These are phyloP conservation scores for Acestrorhynchus altus DNA, from an alignment of 2,797 vertebrate genomes.

Conservation along the genomic window DNA sequence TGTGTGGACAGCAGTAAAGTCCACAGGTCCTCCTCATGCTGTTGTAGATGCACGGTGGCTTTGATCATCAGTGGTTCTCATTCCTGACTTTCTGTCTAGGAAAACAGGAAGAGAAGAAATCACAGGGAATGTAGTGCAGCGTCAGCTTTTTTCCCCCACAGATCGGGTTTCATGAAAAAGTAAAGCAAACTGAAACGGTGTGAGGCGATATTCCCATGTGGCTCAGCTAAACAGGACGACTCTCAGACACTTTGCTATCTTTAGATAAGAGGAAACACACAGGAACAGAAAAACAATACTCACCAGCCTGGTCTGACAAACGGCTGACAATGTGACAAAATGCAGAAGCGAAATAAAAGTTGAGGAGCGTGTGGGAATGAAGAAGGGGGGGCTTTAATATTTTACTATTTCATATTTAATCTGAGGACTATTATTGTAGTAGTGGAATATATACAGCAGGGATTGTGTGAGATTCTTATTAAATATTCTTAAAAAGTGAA, in stretches of 20 bases:
- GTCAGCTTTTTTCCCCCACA: not conserved
- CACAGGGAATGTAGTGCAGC: not conserved
- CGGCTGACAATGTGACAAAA: not conserved
- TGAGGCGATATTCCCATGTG: constrained; percentile 8
- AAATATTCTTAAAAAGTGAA: too few species aligned
- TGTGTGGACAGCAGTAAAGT: not conserved
- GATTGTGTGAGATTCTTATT: too few species aligned
- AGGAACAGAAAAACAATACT: not conserved
- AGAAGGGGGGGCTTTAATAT: not conserved
- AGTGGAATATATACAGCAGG: too few species aligned
- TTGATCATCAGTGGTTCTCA: constrained; percentile 33
- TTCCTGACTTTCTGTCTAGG: constrained; percentile 43
- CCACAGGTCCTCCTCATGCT: constrained; percentile 27
- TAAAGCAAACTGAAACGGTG: not conserved
- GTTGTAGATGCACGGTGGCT: constrained; percentile 8
- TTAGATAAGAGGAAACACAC: constrained; percentile 7
- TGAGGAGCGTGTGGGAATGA: not conserved
- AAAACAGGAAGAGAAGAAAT: constrained; percentile 5
- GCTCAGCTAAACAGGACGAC: constrained; percentile 9
- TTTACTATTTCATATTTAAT: too few species aligned
- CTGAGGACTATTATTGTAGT: too few species aligned
- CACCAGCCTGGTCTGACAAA: not conserved
- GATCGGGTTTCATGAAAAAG: not conserved
- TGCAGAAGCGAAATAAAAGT: not conserved
- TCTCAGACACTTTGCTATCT: constrained; percentile 18